These are phyloP conservation scores for Cephalopholis sonnerati DNA, from an alignment of 2,113 vertebrate genomes.

Conservation along the genomic window DNA sequence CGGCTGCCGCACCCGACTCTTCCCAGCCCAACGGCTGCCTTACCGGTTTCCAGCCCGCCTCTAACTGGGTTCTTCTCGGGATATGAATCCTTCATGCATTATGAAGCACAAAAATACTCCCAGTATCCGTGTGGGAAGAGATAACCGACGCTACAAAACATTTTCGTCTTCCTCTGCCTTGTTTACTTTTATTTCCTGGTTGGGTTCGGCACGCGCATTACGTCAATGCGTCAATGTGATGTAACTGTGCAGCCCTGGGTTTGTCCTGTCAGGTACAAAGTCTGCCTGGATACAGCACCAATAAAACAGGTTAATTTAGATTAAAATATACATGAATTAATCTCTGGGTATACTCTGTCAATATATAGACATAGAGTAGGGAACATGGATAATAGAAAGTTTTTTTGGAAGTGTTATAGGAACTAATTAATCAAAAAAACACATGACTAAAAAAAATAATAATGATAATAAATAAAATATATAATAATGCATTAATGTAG, in stretches of 20 bases:
- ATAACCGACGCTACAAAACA: conserved; percentile 28
- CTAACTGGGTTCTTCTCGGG: conserved; percentile 27
- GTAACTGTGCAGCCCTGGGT: conserved; percentile 24
- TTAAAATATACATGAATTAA: neutral
- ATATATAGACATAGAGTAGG: neutral
- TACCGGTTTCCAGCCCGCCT: conserved; percentile 49
- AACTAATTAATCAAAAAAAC: too few relatives aligned
- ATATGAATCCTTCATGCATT: conserved; percentile 12
- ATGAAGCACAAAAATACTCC: neutral
- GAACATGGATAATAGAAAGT: too few relatives aligned
- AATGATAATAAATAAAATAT: too few relatives aligned
- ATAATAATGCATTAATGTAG: too few relatives aligned
- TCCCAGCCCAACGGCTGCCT: conserved; percentile 22
- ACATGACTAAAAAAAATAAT: too few relatives aligned
- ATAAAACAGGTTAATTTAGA: neutral
- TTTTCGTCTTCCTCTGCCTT: conserved; percentile 48
- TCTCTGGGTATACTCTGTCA: too few relatives aligned
- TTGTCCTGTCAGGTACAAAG: neutral
- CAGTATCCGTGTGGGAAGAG: neutral
- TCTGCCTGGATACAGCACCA: neutral
- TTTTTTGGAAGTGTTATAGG: too few relatives aligned
- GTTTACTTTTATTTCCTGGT: conserved; percentile 79
- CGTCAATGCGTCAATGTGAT: conserved; percentile 35
- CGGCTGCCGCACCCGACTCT: conserved; percentile 43
- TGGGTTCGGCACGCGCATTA: conserved; percentile 2